Evolutionary conservation across 2,797 vertebrate species (phyloP), one percentile per base, ranked within the genome.

Genomic region (Myoxocephalus aenaeus): DNA sequence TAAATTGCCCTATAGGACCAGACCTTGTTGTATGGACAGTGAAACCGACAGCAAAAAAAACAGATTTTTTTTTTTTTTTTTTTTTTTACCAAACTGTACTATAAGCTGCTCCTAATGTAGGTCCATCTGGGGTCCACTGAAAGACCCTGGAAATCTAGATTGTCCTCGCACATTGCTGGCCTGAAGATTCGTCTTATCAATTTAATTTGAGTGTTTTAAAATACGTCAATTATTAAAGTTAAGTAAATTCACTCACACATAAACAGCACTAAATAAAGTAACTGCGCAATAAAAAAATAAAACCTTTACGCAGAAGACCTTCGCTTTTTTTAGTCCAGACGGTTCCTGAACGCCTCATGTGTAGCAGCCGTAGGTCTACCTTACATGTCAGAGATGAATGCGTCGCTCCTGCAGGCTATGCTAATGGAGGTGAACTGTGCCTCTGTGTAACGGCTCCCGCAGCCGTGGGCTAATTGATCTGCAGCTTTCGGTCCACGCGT

Each of bases 381-480:
- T 64, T 3, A 7, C 48, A 53, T 20, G 22, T 70, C 14, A 70
- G 5, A 77, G 53, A 79, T 67, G 8, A 67, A 76, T 22, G 27
- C 40, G 46, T 56, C 25, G 46, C 20, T 79, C 57, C 62, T 59
- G 11, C 11, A 34, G 70, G 65, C 59, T 25, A 50, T 61, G 56
- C 5, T 76, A 65, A 81, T 15, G 5, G 4, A 7, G 34, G 18
- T 72, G 73, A 74, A 48, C 46, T 14, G 14, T 2, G 67, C 6
- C 14, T 38, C 44, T 3, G 50, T 29, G n/a, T 12, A 36, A 12
- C 65, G 1, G 50, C 40, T 34, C 62, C 42, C 18, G 62, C 71
- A 64, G 77, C 83, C 66, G 27, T 27, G 56, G 65, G 77, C 66
- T 69, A 62, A 88, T 80, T 83, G 83, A 83, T 86, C 51, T 3